phyloP scores from a whole-genome alignment of 2,113 vertebrate species.

The Eudyptes chrysolophus region DNA sequence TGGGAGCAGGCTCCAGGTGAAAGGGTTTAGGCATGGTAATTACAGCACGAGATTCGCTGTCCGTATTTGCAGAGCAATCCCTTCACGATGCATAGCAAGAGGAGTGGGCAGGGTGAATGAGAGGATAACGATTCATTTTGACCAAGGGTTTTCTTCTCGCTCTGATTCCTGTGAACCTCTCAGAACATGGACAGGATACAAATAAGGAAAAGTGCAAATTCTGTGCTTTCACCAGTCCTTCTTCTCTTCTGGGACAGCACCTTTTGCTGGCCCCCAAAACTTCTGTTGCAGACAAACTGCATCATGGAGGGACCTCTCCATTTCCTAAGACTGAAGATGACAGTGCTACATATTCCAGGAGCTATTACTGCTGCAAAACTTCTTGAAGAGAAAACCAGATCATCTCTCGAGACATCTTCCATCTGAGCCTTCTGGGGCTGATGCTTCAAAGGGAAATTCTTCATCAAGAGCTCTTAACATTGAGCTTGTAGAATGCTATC shows the following conservation, averaged over 20 bases:
- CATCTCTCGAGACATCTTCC: background rate
- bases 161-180: background rate
- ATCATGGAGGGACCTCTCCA: background rate
- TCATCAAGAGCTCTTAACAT: background rate
- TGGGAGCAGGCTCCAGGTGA: background rate
- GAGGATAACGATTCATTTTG: background rate
- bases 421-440: background rate
- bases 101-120: background rate
- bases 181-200: background rate
- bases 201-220: background rate
- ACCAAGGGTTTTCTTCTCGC: background rate
- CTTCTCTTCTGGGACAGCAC: background rate
- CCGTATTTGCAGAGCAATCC: background rate
- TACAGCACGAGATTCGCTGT: background rate
- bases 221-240: background rate
- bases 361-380: background rate
- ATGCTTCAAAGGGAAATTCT: slow-evolving; percentile 5
- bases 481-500: background rate
- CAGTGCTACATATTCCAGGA: background rate
- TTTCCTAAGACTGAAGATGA: background rate
- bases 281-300: background rate
- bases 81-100: rapidly evolving
- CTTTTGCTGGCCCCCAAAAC: background rate
- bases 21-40: background rate
- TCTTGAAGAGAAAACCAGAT: slow-evolving; percentile 1